Conservation (phyloP, 2,113 vertebrate species). For the Syngnathus typhle region DNA sequence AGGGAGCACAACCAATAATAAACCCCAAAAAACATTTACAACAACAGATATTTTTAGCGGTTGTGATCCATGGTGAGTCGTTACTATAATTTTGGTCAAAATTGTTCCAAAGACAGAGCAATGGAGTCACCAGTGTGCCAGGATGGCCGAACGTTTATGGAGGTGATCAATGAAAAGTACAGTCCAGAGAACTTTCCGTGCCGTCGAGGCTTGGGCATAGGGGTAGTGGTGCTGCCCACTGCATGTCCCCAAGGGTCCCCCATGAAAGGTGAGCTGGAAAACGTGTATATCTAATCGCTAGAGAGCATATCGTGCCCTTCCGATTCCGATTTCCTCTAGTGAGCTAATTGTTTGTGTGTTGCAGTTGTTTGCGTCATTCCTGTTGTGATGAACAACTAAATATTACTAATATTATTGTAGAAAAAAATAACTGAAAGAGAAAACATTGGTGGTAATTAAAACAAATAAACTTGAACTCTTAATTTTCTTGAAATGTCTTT, state of each 20-base stretch:
- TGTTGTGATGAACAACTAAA: no score
- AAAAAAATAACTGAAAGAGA: no score
- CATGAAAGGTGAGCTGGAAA: constrained; percentile 85
- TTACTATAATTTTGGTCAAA: constrained; percentile 15
- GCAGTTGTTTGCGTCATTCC: no score
- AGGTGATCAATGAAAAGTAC: constrained; percentile 97
- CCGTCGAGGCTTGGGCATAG: constrained; percentile 87
- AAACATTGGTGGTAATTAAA: no score
- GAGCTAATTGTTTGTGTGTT: not conserved
- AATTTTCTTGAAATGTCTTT: no score
- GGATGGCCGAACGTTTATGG: constrained; percentile 88
- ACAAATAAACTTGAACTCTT: no score
- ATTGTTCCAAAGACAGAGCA: constrained; percentile 52
- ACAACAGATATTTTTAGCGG: not conserved
- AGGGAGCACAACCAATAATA: not conserved
- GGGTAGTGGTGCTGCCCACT: constrained; percentile 80
- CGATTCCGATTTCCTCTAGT: not conserved
- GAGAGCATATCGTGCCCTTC: not conserved
- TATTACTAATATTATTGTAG: no score
- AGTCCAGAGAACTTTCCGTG: constrained; percentile 97
- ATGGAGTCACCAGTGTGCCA: constrained; percentile 75
- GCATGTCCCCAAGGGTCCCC: constrained; percentile 84
- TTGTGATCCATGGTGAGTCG: not conserved
- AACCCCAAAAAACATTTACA: not conserved
- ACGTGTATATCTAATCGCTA: not conserved